Evolutionary conservation across 2,888 invertebrate genomes (phyloP), one percentile per base, ranked within the genome.

Genomic region (Andrena bicolor): DNA sequence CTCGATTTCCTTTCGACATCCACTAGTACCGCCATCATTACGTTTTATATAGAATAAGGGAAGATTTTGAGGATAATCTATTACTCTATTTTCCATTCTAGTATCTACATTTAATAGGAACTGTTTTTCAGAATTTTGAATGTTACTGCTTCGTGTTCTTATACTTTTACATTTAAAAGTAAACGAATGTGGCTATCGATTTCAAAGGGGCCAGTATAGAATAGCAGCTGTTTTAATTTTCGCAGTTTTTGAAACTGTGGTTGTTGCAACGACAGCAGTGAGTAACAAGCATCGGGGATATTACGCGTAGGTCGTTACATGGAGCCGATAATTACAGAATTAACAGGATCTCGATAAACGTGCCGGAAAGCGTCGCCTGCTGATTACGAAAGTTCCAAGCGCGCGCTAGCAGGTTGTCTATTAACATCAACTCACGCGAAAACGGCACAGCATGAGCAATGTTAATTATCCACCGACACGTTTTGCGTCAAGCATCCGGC

Each of bases 391-490:
- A 80, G 51, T 77, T 80, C 41, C 5, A 51, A 23, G 20, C 56
- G 10, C 56, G 10, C 26, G n/a, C 48, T 66, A 60, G 41, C 51
- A 20, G 41, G 53, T 61, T 78, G 71, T 78, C 60, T 78, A 53
- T 80, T 78, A 66, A 71, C 66, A 56, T 56, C 20, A 35, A 72
- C 61, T n/a, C 16, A 26, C 23, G 48, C 28, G 71, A 28, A 68
- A 80, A 68, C 53, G 66, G n/a, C 28, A 32, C 20, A 23, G 28
- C 51, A 23, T 56, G 32, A 56, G 53, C 51, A 61, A 79, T 66
- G 79, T 66, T 80, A 80, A 80, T 80, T 80, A 78, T 53, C 48
- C 71, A n/a, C 30, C 32, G 78, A 80, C 65, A 60, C 48, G 53
- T 80, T 71, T 48, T n/a, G 60, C 53, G 49, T 32, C 26, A 60